Percentiles rank a stretch among this genome's conserved stretches.
These are phyloP conservation scores for Podilymbus podiceps DNA, from an alignment of 2,113 vertebrate species.

Conservation along the genomic window DNA sequence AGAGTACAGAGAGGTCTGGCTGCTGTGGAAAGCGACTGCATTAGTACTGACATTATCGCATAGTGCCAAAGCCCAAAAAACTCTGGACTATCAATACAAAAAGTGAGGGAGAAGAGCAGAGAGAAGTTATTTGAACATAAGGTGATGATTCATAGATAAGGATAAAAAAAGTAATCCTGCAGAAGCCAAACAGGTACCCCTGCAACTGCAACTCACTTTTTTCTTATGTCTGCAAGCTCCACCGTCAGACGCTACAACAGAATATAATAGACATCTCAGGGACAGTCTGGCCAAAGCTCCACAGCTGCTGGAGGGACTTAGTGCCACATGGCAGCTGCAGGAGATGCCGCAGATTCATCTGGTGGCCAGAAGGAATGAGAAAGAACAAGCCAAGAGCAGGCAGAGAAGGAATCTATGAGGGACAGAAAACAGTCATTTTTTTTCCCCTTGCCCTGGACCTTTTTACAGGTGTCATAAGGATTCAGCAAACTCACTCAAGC, in stretches of 20 bases:
- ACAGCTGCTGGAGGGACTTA: slow-evolving; percentile 35
- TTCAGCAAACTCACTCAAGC: neutral
- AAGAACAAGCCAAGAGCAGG: neutral
- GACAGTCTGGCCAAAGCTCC: neutral
- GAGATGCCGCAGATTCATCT: neutral
- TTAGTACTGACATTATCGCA: neutral
- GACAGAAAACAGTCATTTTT: neutral
- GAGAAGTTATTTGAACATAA: neutral
- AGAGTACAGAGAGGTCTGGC: neutral
- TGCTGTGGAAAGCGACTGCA: neutral
- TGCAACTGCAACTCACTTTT: neutral
- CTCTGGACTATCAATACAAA: neutral
- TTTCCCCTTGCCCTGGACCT: neutral
- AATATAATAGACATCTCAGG: neutral
- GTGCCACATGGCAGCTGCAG: neutral
- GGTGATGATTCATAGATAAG: neutral
- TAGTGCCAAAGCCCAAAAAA: neutral
- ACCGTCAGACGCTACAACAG: neutral
- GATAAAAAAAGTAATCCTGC: neutral
- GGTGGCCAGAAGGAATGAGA: neutral
- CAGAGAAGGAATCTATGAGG: neutral
- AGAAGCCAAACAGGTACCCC: neutral
- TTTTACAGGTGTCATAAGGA: neutral
- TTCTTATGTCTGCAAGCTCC: neutral
- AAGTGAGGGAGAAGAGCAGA: neutral